These are phyloP conservation scores for Melopsittacus undulatus DNA, from an alignment of 2,797 vertebrate species.

Conservation along the genomic window DNA sequence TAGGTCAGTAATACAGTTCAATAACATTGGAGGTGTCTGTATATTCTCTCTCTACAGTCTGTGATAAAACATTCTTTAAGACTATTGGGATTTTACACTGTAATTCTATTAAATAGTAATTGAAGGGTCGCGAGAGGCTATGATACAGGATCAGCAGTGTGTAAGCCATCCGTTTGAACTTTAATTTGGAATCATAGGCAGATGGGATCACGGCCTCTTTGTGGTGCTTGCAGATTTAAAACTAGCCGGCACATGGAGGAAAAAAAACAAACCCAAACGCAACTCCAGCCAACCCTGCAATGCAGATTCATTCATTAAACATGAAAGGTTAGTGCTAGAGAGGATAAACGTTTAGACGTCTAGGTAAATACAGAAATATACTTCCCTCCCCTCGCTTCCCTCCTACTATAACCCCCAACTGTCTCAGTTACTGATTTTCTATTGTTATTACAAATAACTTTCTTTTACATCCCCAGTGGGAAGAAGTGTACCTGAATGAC, in stretches of 20 bases:
- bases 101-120: conserved; percentile 86
- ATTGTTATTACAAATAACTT: conserved; percentile 30
- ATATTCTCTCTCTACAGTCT: conserved; percentile 58
- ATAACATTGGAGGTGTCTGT: conserved; percentile 50
- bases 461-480: neutral
- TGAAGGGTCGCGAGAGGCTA: conserved; percentile 81
- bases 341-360: conserved; percentile 40
- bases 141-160: conserved; percentile 83
- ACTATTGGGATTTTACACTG: conserved; percentile 81
- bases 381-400: neutral
- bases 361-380: conserved; percentile 43
- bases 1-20: conserved; percentile 64
- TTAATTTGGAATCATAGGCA: conserved; percentile 82
- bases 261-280: neutral
- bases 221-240: conserved; percentile 74
- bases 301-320: conserved; percentile 80
- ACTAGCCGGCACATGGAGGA: conserved; percentile 61
- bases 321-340: conserved; percentile 69
- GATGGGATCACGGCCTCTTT: conserved; percentile 82
- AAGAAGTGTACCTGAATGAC: neutral
- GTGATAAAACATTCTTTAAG: conserved; percentile 75
- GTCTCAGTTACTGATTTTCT: conserved; percentile 44
- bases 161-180: conserved; percentile 81
- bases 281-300: conserved; percentile 65
- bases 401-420: neutral